phyloP scores from a whole-genome alignment of 2,888 invertebrate species.

The Sarcophaga subvicina region DNA sequence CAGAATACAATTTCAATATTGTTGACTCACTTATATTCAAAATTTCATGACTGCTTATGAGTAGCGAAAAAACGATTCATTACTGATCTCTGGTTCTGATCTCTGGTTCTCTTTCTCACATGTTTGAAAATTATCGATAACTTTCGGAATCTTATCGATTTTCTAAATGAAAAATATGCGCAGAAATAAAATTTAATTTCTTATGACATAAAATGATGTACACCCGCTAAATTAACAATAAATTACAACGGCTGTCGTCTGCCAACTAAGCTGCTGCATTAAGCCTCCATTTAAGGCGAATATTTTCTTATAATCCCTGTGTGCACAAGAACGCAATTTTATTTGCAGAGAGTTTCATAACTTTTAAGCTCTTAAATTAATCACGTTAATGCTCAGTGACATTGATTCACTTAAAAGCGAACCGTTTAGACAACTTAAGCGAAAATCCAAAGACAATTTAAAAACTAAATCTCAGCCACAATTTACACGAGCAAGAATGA shows the following conservation, averaged over 20 bases:
- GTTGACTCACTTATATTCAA: too few species aligned
- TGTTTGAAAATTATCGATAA: too few species aligned
- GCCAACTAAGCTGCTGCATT: not conserved
- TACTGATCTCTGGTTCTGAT: too few species aligned
- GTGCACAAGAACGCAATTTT: not conserved
- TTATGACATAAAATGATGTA: not conserved
- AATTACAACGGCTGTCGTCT: not conserved
- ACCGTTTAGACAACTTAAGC: constrained; percentile 60
- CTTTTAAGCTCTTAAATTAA: constrained; percentile 62
- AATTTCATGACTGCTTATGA: too few species aligned
- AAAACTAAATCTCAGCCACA: constrained; percentile 61
- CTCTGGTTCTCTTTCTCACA: too few species aligned
- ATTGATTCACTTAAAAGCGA: constrained; percentile 68
- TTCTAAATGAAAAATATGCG: not conserved
- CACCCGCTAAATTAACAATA: not conserved
- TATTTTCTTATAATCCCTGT: constrained; percentile 5
- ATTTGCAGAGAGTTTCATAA: constrained; percentile 28
- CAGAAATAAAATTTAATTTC: not conserved
- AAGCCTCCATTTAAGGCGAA: not conserved
- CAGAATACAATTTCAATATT: too few species aligned
- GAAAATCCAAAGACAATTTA: constrained; percentile 59
- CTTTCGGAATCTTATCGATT: not conserved
- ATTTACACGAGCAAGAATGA: constrained; percentile 40
- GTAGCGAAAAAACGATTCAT: too few species aligned
- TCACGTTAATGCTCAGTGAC: constrained; percentile 67